phyloP scores from a whole-genome alignment of 1,140 invertebrate species.

The Cydia strobilella region DNA sequence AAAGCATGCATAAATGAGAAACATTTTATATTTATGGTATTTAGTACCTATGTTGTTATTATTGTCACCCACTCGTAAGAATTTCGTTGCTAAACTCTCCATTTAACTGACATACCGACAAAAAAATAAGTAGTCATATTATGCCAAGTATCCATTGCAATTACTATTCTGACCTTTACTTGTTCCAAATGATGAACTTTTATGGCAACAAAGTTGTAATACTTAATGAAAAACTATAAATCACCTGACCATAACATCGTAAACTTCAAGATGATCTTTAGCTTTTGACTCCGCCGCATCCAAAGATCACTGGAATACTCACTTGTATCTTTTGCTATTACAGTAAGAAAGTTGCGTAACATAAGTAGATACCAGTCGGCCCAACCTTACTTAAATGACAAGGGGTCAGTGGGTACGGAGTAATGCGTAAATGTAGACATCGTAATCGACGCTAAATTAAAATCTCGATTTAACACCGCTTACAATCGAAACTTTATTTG shows the following conservation, averaged over 20 bases:
- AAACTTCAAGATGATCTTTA: constrained; percentile 23
- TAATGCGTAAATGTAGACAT: constrained; percentile 17
- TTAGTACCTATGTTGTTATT: neutral
- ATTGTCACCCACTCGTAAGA: too few relatives aligned
- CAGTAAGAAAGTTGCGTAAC: constrained; percentile 67
- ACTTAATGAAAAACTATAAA: constrained; percentile 19
- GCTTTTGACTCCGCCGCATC: constrained; percentile 46
- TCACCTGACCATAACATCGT: constrained; percentile 18
- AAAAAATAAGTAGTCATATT: neutral
- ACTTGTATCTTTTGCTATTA: constrained; percentile 57
- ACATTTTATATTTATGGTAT: neutral
- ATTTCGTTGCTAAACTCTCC: neutral
- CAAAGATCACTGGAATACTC: constrained; percentile 56
- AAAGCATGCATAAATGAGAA: neutral
- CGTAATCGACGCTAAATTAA: neutral
- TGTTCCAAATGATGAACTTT: neutral
- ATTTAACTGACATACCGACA: neutral
- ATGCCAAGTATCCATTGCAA: too few relatives aligned
- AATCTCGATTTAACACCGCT: neutral
- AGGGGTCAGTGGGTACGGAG: constrained; percentile 44
- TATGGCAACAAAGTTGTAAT: constrained; percentile 3
- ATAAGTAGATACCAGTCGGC: constrained; percentile 54
- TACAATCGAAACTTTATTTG: constrained; percentile 1
- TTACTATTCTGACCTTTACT: neutral
- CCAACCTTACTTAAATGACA: constrained; percentile 65